A percentile compares a stretch with the other conserved stretches of the same genome.
Conservation (phyloP, 2,888 invertebrate species). For the Nineta flava region DNA sequence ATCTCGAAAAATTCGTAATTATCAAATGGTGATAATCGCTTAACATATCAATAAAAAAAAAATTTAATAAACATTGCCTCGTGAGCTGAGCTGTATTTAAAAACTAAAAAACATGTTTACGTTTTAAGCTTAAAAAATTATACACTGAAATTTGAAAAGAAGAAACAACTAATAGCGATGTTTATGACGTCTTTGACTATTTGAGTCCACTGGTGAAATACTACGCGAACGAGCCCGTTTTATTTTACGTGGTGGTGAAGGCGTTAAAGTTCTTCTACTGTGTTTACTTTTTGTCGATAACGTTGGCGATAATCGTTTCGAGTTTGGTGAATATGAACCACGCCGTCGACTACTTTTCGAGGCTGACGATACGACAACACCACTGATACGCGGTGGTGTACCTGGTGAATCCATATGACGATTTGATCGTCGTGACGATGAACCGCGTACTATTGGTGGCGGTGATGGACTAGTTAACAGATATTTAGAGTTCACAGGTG, state of each 20-base stretch:
- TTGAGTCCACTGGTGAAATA: not conserved
- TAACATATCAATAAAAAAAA: too few relatives aligned
- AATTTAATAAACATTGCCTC: too few relatives aligned
- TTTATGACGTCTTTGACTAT: not conserved
- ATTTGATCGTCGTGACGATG: not conserved
- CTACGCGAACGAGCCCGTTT: not conserved
- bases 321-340: not conserved
- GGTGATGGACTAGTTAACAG: not conserved
- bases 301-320: not conserved
- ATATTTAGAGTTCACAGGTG: slow-evolving; percentile 2
- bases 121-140: too few relatives aligned
- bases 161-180: not conserved
- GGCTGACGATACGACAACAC: not conserved
- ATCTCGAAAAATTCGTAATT: too few relatives aligned
- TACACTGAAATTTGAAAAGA: too few relatives aligned
- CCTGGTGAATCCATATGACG: not conserved
- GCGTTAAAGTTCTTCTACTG: not conserved
- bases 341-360: not conserved
- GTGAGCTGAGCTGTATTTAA: too few relatives aligned
- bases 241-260: not conserved
- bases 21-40: too few relatives aligned
- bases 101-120: too few relatives aligned
- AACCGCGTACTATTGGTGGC: not conserved
- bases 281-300: not conserved
- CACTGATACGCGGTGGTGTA: not conserved